phyloP scores from a whole-genome alignment of 2,797 vertebrate genomes.

The Pampus argenteus region DNA sequence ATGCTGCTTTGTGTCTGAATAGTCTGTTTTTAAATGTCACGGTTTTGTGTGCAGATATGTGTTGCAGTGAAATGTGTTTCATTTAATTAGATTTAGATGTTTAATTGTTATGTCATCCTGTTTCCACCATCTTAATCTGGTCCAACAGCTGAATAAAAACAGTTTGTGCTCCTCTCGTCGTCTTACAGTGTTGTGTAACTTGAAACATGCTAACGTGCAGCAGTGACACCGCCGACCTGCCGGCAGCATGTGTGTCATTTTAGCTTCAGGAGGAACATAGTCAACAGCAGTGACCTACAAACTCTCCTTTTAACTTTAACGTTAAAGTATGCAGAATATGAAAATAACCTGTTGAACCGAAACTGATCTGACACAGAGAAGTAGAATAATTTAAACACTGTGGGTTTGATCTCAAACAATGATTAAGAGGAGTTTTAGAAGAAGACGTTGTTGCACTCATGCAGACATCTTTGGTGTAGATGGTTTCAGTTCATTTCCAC shows the following conservation, averaged over 20 bases:
- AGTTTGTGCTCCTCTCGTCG: not conserved
- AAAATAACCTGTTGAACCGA: not conserved
- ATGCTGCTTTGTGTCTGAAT: conserved; percentile 3
- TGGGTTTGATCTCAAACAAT: not conserved
- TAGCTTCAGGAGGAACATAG: not conserved
- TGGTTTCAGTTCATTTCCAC: no score
- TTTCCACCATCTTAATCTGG: not conserved
- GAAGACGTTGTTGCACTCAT: not conserved
- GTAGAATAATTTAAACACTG: not conserved
- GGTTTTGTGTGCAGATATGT: conserved; percentile 10
- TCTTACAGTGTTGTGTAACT: conserved; percentile 21
- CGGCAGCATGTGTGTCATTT: not conserved
- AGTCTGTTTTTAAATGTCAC: conserved; percentile 7
- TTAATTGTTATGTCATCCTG: conserved; percentile 10
- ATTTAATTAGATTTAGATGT: not conserved
- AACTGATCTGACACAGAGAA: not conserved
- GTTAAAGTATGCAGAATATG: not conserved
- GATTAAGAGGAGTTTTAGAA: not conserved
- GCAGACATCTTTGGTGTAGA: no score
- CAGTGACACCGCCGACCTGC: not conserved
- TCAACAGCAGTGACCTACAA: not conserved
- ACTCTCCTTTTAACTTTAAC: not conserved
- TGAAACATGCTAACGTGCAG: conserved; percentile 9
- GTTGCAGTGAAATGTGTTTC: not conserved
- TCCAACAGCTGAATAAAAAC: not conserved